Evolutionary conservation across 1,140 invertebrate genomes (phyloP).

Genomic region (Batillaria attramentaria): DNA sequence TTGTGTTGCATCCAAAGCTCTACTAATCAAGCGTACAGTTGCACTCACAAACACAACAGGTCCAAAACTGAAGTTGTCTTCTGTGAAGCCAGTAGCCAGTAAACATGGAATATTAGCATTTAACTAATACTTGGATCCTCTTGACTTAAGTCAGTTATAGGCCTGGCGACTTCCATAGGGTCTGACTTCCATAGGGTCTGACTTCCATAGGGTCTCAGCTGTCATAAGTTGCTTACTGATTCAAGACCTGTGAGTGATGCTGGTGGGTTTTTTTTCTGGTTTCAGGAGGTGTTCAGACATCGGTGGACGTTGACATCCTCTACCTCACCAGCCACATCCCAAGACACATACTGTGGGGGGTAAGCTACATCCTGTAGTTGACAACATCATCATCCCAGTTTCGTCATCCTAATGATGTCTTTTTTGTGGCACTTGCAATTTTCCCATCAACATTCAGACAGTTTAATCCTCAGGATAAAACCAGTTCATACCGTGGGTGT

Average conservation of each 20-base stretch:
- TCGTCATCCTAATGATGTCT: neutral
- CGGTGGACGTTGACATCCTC: slow-evolving; percentile 39
- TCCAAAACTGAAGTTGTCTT: too few species aligned
- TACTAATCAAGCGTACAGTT: too few species aligned
- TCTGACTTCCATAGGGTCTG: neutral
- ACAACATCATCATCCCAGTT: too few species aligned
- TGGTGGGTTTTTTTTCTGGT: neutral
- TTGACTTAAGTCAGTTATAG: neutral
- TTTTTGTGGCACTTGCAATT: neutral
- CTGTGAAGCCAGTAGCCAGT: too few species aligned
- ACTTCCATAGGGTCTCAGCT: neutral
- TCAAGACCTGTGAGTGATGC: neutral
- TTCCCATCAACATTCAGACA: neutral
- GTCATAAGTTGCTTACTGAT: neutral
- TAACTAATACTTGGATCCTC: neutral
- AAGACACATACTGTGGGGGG: slow-evolving; percentile 43
- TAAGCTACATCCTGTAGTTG: slow-evolving; percentile 40
- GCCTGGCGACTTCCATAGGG: neutral
- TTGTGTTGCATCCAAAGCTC: too few species aligned
- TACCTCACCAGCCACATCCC: slow-evolving; percentile 54
- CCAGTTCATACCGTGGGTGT: neutral
- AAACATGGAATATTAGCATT: neutral
- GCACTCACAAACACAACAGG: too few species aligned
- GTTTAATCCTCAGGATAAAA: neutral
- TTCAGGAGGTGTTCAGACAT: slow-evolving; percentile 40